Base-by-base conservation (phyloP, 1,140 invertebrate species). In the Aphelenchoides fujianensis region DNA sequence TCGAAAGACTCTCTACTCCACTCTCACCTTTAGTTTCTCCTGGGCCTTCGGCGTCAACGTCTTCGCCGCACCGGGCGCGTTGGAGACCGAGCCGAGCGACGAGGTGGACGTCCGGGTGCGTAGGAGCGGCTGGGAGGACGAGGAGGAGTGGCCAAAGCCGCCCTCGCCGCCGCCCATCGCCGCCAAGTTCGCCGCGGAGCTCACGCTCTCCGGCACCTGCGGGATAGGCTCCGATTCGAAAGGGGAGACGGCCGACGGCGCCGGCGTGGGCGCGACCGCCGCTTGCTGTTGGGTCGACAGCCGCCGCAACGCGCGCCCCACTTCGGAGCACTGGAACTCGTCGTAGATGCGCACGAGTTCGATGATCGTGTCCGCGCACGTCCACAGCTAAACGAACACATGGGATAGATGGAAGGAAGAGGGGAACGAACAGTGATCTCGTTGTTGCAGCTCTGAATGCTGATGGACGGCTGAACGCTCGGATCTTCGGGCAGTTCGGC, bases 331-430 rank as follows among this genome's bases (percentile, higher is more conserved):
- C 37, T 61, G 62, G 31, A 78, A 68, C 27, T 78, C 78, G 12
- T 12, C 59, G n/a, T 77, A 3, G 27, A 80, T 63, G 2, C 54
- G 76, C 34, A 62, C n/a, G 27, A 78, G 68, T 31, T 81, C 79
- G 7, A 73, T 57, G 52, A 81, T 55, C 1, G 76, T 78, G 55
- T 78, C 76, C 1, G 78, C 59, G 52, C 76, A 78, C 5, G 73
- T 27, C 76, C 76, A 78, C 19, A 80, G 7, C 55, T 59, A n/a
- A n/a, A n/a, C n/a, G 55, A 59, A 59, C 5, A 5, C 19, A 59
- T 30, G 5, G 34, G 55, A 59, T 5, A 5, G 28, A 7, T 59
- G 28, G 5, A 7, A 16, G 12, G 41, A 48, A 16, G 12, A 48
- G 23, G 23, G 12, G 12, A 48, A 23, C 41, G 12, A 16, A 48